phyloP scores from a whole-genome alignment of 2,797 vertebrate species.

The Crenuchus spilurus region DNA sequence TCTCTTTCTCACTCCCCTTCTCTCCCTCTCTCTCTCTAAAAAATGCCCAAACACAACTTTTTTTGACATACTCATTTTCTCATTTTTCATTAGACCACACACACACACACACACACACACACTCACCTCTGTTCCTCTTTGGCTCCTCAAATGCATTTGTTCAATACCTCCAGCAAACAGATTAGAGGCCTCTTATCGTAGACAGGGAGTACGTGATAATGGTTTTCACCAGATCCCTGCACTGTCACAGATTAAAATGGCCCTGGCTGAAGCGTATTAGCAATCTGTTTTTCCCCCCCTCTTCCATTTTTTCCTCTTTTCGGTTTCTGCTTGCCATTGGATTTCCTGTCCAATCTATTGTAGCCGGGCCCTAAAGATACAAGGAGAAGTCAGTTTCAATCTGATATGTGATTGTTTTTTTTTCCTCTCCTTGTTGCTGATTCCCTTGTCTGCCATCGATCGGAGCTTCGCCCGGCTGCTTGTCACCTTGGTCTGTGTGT shows the following conservation, averaged over 20 bases:
- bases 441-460: conserved; percentile 80
- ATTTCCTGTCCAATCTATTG: conserved; percentile 93
- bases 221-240: conserved; percentile 93
- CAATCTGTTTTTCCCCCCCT: conserved; percentile 72
- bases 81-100: conserved; percentile 73
- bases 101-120: conserved; percentile 17
- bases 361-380: conserved; percentile 84
- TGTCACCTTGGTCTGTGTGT: conserved; percentile 74
- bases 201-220: conserved; percentile 92
- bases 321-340: conserved; percentile 84
- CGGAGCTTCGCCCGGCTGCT: conserved; percentile 64
- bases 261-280: conserved; percentile 76
- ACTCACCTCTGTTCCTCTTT: conserved; percentile 67
- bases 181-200: conserved; percentile 91
- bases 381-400: conserved; percentile 92
- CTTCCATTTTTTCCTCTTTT: conserved; percentile 68
- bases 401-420: conserved; percentile 88
- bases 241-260: conserved; percentile 95
- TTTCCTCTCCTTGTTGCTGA: conserved; percentile 71
- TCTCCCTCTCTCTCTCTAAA: conserved; percentile 26
- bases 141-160: conserved; percentile 87
- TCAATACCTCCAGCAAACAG: conserved; percentile 95
- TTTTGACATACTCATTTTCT: conserved; percentile 72
- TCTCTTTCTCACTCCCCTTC: conserved; percentile 38
- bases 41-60: conserved; percentile 57